Percentiles rank a stretch among this genome's conserved stretches.
Evolutionary conservation across 2,113 vertebrate genomes (phyloP).

Genomic region (Salvelinus fontinalis): DNA sequence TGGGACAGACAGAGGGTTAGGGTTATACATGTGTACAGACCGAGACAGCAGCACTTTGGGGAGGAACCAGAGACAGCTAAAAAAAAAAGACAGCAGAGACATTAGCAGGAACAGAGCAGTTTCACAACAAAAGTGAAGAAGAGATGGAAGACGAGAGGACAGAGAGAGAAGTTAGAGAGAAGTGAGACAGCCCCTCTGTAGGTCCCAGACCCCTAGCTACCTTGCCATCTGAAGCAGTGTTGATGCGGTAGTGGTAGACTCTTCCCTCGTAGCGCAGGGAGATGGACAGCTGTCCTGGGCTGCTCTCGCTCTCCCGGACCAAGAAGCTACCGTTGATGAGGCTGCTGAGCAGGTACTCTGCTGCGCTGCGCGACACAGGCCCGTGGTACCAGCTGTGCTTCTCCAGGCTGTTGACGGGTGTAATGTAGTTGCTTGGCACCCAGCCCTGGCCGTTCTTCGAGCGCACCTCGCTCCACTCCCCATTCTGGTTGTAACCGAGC

Average conservation of each 20-base stretch:
- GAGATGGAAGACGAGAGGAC: no score
- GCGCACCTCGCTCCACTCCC: slow-evolving; percentile 97
- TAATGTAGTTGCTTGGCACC: slow-evolving; percentile 99
- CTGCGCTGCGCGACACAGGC: slow-evolving; percentile 94
- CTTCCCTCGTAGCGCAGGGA: slow-evolving; percentile 96
- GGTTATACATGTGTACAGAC: no score
- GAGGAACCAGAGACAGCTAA: no score
- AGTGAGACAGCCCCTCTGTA: no score
- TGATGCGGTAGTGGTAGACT: slow-evolving; percentile 99
- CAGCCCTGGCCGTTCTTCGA: slow-evolving; percentile 98
- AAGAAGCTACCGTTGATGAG: slow-evolving; percentile 98
- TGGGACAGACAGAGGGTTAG: slow-evolving; percentile 3
- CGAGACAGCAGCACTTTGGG: no score
- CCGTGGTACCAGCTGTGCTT: slow-evolving; percentile 99
- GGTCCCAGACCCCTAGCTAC: slow-evolving; percentile 61
- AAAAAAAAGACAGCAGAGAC: not conserved
- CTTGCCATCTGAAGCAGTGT: slow-evolving; percentile 91
- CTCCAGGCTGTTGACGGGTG: slow-evolving; percentile 97
- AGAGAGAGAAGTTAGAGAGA: no score
- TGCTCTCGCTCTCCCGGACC: slow-evolving; percentile 97
- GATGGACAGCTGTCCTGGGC: slow-evolving; percentile 95
- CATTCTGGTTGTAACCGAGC: slow-evolving; percentile 98
- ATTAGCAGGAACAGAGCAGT: no score
- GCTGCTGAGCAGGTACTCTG: slow-evolving; percentile 95
- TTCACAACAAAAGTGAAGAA: no score